A percentile compares a stretch with the other conserved stretches of the same genome.
phyloP scores from a whole-genome alignment of 2,113 vertebrate genomes.

The Campylomormyrus numenius region DNA sequence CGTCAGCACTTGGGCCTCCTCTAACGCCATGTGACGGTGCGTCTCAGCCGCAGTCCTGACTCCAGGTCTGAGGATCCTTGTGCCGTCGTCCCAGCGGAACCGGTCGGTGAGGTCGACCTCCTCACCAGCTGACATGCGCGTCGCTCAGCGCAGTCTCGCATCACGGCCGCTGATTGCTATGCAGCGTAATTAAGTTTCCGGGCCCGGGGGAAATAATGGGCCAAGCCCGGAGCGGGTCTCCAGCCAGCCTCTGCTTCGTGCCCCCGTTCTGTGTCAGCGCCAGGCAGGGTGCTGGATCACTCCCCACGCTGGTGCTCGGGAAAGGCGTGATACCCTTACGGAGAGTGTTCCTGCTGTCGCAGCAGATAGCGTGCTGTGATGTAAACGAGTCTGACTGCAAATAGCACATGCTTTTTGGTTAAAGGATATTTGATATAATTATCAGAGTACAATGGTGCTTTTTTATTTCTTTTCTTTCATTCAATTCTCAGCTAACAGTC shows the following conservation, averaged over 20 bases:
- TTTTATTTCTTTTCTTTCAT: not conserved
- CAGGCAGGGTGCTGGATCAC: not conserved
- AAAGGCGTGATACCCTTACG: not conserved
- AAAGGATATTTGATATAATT: not conserved
- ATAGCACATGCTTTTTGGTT: not conserved
- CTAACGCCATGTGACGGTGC: not conserved
- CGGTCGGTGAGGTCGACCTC: not conserved
- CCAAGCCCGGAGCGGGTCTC: not conserved
- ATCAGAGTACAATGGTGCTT: not conserved
- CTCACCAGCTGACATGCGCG: not conserved
- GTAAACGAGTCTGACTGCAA: not conserved
- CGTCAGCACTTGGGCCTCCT: not conserved
- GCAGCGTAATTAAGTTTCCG: slow-evolving; percentile 9
- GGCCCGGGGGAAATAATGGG: slow-evolving; percentile 8
- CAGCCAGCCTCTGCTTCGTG: not conserved
- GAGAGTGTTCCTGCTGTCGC: not conserved
- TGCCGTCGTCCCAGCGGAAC: not conserved
- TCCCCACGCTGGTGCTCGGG: not conserved
- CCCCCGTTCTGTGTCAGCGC: not conserved
- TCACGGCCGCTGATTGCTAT: not conserved
- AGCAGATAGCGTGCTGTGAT: not conserved
- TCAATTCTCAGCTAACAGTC: not conserved
- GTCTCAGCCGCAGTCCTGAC: not conserved
- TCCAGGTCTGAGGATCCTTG: not conserved
- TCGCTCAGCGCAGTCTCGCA: not conserved